Conservation (phyloP, 1,140 invertebrate species). For the Drosophila azteca region DNA sequence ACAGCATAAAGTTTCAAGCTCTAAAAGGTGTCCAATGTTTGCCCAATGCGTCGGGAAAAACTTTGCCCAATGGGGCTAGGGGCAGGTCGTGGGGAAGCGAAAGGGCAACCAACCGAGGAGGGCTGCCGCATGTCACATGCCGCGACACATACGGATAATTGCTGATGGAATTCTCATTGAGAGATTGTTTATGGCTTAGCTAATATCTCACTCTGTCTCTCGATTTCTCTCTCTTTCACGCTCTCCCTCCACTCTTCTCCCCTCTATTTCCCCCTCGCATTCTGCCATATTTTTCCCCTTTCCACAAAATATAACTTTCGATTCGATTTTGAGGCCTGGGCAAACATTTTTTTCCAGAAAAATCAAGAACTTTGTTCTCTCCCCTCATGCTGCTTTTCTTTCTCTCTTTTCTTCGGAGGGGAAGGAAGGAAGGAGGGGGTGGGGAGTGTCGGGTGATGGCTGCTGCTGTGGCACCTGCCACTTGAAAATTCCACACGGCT, state of each 20-base stretch:
- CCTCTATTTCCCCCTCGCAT: background rate
- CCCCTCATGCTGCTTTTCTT: background rate
- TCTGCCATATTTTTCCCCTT: too few species aligned
- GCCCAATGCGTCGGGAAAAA: slow-evolving; percentile 9
- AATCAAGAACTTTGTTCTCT: slow-evolving; percentile 71
- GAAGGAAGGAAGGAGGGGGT: too few species aligned
- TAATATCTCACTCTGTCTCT: background rate
- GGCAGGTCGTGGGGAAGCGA: too few species aligned
- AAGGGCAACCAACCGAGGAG: too few species aligned
- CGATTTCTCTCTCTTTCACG: background rate
- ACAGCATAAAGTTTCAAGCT: background rate
- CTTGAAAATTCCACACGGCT: slow-evolving; percentile 76
- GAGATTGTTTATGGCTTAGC: too few species aligned
- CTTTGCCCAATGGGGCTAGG: background rate
- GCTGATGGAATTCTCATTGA: too few species aligned
- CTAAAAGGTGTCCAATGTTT: slow-evolving; percentile 36
- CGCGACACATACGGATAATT: too few species aligned
- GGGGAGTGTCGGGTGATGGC: slow-evolving; percentile 10
- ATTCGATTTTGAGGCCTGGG: slow-evolving; percentile 38
- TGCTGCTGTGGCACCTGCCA: slow-evolving; percentile 57
- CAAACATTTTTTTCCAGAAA: slow-evolving; percentile 57
- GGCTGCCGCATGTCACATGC: too few species aligned
- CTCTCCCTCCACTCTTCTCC: background rate
- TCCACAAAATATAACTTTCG: background rate
- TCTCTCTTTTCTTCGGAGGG: slow-evolving; percentile 1